Conservation (phyloP, 2,113 vertebrate species). For the Bufo bufo region DNA sequence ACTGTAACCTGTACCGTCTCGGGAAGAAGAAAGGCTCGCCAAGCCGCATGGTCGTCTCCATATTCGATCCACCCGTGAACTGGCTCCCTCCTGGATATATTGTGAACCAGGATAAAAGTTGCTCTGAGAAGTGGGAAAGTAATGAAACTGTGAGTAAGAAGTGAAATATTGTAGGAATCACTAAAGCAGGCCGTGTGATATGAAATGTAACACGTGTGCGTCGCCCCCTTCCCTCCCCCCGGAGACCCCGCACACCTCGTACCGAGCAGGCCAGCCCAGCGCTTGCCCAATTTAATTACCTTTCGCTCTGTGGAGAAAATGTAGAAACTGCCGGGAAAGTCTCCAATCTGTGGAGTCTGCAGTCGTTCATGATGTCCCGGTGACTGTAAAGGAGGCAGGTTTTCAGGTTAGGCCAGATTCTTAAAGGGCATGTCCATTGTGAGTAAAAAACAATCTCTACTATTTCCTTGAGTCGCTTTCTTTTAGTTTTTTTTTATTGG, state of each 20-base stretch:
- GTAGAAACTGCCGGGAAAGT: background rate
- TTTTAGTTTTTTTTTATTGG: no score
- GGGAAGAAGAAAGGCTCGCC: slow-evolving; percentile 98
- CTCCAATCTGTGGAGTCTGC: slow-evolving; percentile 60
- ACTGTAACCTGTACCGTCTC: slow-evolving; percentile 97
- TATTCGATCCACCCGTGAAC: slow-evolving; percentile 97
- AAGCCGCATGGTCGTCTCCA: slow-evolving; percentile 98
- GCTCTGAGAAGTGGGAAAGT: slow-evolving; percentile 85
- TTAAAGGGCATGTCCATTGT: background rate
- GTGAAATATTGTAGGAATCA: background rate
- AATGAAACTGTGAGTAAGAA: slow-evolving; percentile 83
- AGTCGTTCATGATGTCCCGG: background rate
- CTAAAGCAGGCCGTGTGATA: background rate
- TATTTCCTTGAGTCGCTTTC: no score
- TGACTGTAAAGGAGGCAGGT: background rate
- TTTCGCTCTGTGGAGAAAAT: background rate
- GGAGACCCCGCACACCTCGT: background rate
- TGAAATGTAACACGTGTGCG: background rate
- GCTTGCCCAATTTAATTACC: background rate
- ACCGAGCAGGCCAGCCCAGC: background rate
- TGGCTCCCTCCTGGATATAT: slow-evolving; percentile 97
- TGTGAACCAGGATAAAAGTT: slow-evolving; percentile 95
- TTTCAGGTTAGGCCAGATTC: background rate
- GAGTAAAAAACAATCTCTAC: no score
- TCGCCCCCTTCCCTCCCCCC: background rate